These are phyloP conservation scores for Andrena marginata DNA, from an alignment of 2,888 invertebrate species.

Conservation along the genomic window DNA sequence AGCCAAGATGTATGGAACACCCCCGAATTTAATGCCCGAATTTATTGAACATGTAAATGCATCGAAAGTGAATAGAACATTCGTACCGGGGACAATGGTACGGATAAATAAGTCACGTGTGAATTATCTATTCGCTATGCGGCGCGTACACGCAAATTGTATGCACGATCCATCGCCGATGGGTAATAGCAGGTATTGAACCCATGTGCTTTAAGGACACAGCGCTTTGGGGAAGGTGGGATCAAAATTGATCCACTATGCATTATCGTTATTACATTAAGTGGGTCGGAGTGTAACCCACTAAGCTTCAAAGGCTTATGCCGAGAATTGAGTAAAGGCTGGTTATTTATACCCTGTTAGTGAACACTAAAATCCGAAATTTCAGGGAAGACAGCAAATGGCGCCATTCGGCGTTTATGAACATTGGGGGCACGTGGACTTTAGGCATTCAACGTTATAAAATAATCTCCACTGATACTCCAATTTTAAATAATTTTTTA, in stretches of 20 bases:
- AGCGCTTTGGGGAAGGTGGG: conserved; percentile 54
- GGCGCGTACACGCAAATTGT: conserved; percentile 12
- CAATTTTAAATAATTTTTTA: too few relatives aligned
- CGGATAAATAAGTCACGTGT: conserved; percentile 42
- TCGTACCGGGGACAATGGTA: neutral
- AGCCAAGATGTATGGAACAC: too few relatives aligned
- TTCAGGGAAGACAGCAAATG: conserved; percentile 18
- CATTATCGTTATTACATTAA: conserved; percentile 64
- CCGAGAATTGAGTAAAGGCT: conserved; percentile 56
- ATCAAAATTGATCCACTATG: conserved; percentile 62
- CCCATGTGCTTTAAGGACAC: conserved; percentile 58
- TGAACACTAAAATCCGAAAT: conserved; percentile 39
- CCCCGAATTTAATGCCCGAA: too few relatives aligned
- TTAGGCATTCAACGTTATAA: neutral
- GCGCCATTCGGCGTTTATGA: neutral
- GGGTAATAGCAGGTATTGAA: conserved; percentile 47
- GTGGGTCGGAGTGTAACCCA: conserved; percentile 57
- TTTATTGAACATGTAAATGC: too few relatives aligned
- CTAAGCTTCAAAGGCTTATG: conserved; percentile 62
- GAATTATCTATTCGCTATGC: conserved; percentile 27
- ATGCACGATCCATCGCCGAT: conserved; percentile 30
- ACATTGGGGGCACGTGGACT: neutral
- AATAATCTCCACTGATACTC: neutral
- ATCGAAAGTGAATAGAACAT: too few relatives aligned
- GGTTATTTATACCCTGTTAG: conserved; percentile 51